Evolutionary conservation across 2,113 vertebrate species (phyloP), one percentile per base, ranked within the genome.

Genomic region (Patagioenas fasciata): DNA sequence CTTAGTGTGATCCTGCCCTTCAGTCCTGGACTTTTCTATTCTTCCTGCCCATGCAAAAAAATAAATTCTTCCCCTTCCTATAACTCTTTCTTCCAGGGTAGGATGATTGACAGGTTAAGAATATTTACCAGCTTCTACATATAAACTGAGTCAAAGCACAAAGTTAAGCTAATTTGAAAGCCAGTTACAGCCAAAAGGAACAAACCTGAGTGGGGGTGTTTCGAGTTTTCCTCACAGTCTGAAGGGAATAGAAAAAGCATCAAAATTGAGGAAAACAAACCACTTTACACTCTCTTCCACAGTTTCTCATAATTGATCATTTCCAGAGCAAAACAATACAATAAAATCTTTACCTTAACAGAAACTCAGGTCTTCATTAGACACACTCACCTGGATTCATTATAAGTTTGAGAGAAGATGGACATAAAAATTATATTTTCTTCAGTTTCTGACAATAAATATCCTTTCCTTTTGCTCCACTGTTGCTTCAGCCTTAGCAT

Each of bases 291-390:
- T 32, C 4, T 73, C 14, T 85, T 69, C 61, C 7, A 54, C 18
- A 44, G 24, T 95, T 95, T 95, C 61, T 62, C 95, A 18, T 67
- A 96, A 93, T 34, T 90, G 51, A 93, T 84, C 20, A 34, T 77
- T 95, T 98, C 77, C 51, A 25, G 32, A 19, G 44, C 50, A 92
- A 95, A 93, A 80, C 69, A 94, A 62, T 67, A 32, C 78, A 47
- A 54, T 34, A 24, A 95, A 95, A 87, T 10, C 50, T 56, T 38
- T 88, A 28, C 85, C 72, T 78, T 24, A 58, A 60, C 1, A 62
- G 51, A 94, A 74, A 84, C 57, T 74, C 25, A 70, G 3, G 4
- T 86, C 6, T 20, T 56, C 3, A 17, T 47, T 56, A 25, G 10
- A 64, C 3, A 58, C 2, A 0, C 2, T 38, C 17, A n/a, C 11